A percentile compares a stretch with the other conserved stretches of the same genome.
These are phyloP conservation scores for Calameuta pallipes DNA, from an alignment of 2,888 invertebrate species.

Conservation along the genomic window DNA sequence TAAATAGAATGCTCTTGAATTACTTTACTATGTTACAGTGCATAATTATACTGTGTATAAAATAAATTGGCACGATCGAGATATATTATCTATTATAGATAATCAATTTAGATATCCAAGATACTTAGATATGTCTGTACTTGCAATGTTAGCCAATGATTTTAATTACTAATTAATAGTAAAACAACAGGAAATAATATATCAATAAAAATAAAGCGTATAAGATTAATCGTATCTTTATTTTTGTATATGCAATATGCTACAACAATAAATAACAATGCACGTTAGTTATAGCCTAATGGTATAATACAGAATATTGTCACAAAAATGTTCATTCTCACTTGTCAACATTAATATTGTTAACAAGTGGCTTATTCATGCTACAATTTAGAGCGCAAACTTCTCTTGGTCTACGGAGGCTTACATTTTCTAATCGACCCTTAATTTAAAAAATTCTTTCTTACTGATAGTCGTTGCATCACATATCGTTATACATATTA, in stretches of 20 bases:
- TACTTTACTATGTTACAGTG: too few species aligned
- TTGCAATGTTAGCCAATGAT: background rate
- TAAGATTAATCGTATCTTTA: slow-evolving; percentile 12
- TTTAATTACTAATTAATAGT: background rate
- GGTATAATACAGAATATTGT: slow-evolving; percentile 20
- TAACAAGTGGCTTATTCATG: background rate
- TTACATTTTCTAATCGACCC: background rate
- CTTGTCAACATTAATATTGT: background rate
- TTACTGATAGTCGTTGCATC: slow-evolving; percentile 26
- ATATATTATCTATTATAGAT: background rate
- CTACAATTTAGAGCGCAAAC: background rate
- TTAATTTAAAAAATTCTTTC: background rate
- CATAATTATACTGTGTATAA: too few species aligned
- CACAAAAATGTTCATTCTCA: slow-evolving; percentile 9
- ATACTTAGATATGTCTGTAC: background rate
- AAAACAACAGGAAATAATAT: background rate
- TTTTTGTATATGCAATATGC: slow-evolving; percentile 17
- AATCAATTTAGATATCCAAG: background rate
- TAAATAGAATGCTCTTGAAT: too few species aligned
- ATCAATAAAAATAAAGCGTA: background rate
- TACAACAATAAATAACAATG: slow-evolving; percentile 19
- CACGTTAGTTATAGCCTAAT: slow-evolving; percentile 13
- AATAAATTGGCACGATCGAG: too few species aligned
- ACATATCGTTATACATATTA: slow-evolving; percentile 17
- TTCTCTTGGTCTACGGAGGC: slow-evolving; percentile 15